Base-by-base conservation (phyloP, 2,113 vertebrate species). In the Hipposideros armiger region DNA sequence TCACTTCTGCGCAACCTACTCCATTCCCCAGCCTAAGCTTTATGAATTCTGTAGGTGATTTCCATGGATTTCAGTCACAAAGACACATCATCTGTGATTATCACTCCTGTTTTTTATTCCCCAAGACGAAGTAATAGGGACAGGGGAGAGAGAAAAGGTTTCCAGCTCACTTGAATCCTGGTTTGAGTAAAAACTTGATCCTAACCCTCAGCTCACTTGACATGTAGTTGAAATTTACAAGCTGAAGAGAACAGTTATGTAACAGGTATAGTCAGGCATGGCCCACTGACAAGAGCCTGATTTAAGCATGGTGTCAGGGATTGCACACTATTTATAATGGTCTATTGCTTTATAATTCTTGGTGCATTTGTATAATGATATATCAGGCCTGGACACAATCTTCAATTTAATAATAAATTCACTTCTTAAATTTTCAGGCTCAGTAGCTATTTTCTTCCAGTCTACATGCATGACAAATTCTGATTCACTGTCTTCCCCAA, bases 331-430 rank as follows among this genome's bases (percentile, higher is more conserved):
- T 96, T 96, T 97, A 93, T 96, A 97, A 96, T 28, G n/a, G 90
- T n/a, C 64, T 50, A 7, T 97, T 91, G 85, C 89, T 83, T 64
- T 97, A 30, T 96, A 97, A 95, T 97, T 96, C 84, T 95, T 95
- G 93, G 96, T 95, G 87, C 89, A 73, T 97, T 96, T 97, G 77
- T 96, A 88, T 83, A 97, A 90, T 84, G 95, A 96, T 97, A 95
- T 67, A 92, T 97, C 94, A 94, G 97, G 95, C 95, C 91, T 95
- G 64, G 11, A 2, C 81, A 92, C 69, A 95, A 87, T 96, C 96
- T 98, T 82, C 86, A 96, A 94, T 97, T 98, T 97, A 96, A 96
- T 86, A 93, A 64, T 97, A 93, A 96, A 97, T 97, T 95, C 95
- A 87, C 64, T 96, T 96, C 96, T 84, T 72, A 96, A 96, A 97